Evolutionary conservation across 2,888 invertebrate species (phyloP), one percentile per base, ranked within the genome.

Genomic region (Marronus borbonicus): DNA sequence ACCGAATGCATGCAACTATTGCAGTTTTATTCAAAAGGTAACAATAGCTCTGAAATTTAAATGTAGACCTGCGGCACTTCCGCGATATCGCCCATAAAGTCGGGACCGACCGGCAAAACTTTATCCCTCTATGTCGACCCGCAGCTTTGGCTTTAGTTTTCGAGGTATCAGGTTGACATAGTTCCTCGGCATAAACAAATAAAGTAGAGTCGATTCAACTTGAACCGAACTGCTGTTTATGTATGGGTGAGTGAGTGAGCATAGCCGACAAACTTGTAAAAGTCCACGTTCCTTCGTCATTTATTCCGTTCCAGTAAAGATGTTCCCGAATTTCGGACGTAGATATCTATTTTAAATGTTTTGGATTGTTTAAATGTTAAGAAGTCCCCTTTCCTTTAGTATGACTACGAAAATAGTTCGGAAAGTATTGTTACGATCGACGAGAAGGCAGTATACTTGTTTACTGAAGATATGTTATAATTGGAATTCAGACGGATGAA

Each of bases 201-300:
- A 83, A 83, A 84, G 82, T 81, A 83, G 82, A 84, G 81, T 81
- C 83, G 83, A 82, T 83, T 80, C 76, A 78, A 80, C 80, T 84
- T 83, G 83, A 83, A 82, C 80, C 50, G 24, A 49, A 68, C 17
- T 81, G 60, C 80, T 72, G 77, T 82, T 80, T 82, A 84, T 84
- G 83, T 81, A 80, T 80, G 81, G 80, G 31, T 44, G 44, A 80
- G 79, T 49, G 50, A 50, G 68, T 50, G 50, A 68, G 39, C 8
- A 68, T 68, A 10, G 83, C 79, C 74, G 80, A 80, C 78, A 80
- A 66, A 65, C n/a, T 66, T 76, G 65, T 76, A 76, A 68, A 76
- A 39, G 55, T 68, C 28, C 14, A 24, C 68, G 31, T 76, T 39
- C 24, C 14, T 20, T 24, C n/a, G 44, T 39, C 20, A 24, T 60